Conservation (phyloP, 2,113 vertebrate species). For the Aegotheles bennettii region DNA sequence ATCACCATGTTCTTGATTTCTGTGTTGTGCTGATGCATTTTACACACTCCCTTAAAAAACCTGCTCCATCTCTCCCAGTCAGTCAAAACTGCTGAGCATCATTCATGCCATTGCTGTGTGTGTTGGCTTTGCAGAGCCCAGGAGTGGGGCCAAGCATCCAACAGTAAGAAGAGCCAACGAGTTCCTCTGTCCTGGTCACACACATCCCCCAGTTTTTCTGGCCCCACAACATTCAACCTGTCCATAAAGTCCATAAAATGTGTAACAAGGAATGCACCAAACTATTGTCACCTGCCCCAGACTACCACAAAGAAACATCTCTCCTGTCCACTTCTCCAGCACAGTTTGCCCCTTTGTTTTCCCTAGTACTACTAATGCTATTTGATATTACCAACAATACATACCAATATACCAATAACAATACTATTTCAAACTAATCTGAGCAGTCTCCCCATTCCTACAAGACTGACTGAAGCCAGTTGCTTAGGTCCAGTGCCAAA, state of each 20-base stretch:
- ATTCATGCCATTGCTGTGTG: rapidly evolving
- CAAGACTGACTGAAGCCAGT: not conserved
- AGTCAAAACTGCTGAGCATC: not conserved
- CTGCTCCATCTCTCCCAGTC: not conserved
- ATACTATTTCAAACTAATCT: not conserved
- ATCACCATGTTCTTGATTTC: not conserved
- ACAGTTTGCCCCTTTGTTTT: not conserved
- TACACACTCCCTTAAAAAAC: not conserved
- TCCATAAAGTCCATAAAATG: not conserved
- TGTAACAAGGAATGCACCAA: not conserved
- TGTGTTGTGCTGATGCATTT: not conserved
- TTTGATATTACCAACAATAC: not conserved
- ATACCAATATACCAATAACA: too few relatives aligned
- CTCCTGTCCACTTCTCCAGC: not conserved
- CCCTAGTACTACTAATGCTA: not conserved
- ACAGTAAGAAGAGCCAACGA: not conserved
- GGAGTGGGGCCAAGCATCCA: not conserved
- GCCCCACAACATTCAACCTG: not conserved
- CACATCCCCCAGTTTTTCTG: not conserved
- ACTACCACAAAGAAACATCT: not conserved
- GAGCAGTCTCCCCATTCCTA: not conserved
- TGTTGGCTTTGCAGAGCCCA: not conserved
- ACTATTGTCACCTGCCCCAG: not conserved
- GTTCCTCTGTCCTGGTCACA: not conserved
- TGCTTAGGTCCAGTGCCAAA: not conserved